Evolutionary conservation across 2,888 invertebrate species (phyloP).

Genomic region (Patella pellucida): DNA sequence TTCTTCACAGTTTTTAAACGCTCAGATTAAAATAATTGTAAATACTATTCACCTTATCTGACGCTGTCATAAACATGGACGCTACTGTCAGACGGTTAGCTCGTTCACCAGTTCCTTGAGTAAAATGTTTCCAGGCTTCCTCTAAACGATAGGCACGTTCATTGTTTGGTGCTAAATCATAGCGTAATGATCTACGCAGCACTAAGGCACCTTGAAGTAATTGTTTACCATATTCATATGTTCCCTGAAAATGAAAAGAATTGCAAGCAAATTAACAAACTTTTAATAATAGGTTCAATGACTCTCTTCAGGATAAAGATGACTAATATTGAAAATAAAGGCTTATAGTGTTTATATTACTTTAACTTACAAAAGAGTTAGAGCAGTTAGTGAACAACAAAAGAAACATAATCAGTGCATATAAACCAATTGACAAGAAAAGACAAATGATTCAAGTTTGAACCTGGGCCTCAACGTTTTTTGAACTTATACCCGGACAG

Average conservation of each 20-base stretch:
- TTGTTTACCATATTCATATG: constrained; percentile 86
- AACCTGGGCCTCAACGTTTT: no score
- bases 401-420: no score
- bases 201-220: constrained; percentile 82
- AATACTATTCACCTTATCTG: constrained; percentile 69
- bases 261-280: background rate
- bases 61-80: constrained; percentile 81
- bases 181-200: constrained; percentile 80
- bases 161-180: constrained; percentile 74
- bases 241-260: constrained; percentile 75
- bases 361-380: no score
- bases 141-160: constrained; percentile 76
- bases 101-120: constrained; percentile 81
- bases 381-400: no score
- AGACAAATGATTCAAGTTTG: no score
- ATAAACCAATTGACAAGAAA: no score
- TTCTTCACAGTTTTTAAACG: no score
- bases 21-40: no score
- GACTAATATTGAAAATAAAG: background rate
- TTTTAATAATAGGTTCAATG: no score
- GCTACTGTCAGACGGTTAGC: constrained; percentile 83
- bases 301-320: no score
- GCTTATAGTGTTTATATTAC: no score
- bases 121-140: constrained; percentile 80
- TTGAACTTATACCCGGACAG: no score